phyloP scores from a whole-genome alignment of 2,113 vertebrate species.

The Tragelaphus strepsiceros region DNA sequence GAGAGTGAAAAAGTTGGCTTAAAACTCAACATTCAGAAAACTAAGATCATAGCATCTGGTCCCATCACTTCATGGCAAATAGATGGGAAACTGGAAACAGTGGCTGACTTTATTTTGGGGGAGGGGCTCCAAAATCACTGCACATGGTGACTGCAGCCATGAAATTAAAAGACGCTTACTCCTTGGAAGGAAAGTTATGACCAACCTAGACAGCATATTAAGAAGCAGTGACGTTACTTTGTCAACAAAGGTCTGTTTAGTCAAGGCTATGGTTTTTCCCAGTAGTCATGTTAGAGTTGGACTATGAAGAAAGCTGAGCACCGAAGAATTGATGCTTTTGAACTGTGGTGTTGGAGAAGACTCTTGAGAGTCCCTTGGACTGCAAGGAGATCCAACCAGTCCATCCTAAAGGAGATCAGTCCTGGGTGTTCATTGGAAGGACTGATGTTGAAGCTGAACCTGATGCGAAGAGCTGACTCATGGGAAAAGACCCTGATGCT shows the following conservation, averaged over 20 bases:
- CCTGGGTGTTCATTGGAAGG: not conserved
- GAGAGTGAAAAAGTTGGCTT: not conserved
- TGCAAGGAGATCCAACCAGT: not conserved
- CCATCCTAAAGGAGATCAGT: not conserved
- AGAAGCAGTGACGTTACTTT: not conserved
- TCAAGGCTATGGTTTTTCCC: not conserved
- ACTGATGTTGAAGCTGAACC: not conserved
- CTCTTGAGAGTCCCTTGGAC: not conserved
- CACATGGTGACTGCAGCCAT: too few relatives aligned
- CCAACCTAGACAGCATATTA: not conserved
- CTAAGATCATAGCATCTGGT: not conserved
- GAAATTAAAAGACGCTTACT: not conserved
- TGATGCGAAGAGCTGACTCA: not conserved
- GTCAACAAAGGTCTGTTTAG: not conserved
- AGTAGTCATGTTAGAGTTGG: not conserved
- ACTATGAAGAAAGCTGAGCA: not conserved
- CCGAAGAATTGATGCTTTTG: not conserved
- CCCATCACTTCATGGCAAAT: too few relatives aligned
- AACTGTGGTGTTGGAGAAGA: not conserved
- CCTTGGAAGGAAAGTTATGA: not conserved
- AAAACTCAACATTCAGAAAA: not conserved
- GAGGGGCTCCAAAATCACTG: too few relatives aligned
- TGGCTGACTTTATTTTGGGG: too few relatives aligned
- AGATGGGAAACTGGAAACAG: too few relatives aligned
- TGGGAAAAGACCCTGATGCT: not conserved